These are phyloP conservation scores for Akabosia matsudoensis DNA, from an alignment of 1,140 invertebrate species.

Conservation along the genomic window DNA sequence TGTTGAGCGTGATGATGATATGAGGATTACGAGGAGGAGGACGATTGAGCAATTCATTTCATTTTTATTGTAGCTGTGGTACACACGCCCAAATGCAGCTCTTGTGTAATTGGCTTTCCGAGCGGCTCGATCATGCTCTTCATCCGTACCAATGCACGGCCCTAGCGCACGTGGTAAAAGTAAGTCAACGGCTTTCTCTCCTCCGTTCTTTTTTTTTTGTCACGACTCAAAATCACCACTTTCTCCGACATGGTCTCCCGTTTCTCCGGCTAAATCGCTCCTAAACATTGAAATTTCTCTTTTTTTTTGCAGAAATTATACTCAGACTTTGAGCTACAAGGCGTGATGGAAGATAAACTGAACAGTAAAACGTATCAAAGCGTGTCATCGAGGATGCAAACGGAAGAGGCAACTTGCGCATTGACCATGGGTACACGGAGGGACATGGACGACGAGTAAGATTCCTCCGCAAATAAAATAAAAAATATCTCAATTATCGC, in stretches of 20 bases:
- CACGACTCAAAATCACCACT: not conserved
- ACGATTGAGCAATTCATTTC: no score
- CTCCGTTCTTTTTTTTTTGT: not conserved
- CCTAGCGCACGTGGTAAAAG: conserved; percentile 92
- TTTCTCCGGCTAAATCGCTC: no score
- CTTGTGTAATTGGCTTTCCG: conserved; percentile 90
- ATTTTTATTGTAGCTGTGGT: conserved; percentile 77
- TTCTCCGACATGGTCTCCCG: not conserved
- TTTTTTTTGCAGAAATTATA: conserved; percentile 83
- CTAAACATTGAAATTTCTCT: not conserved
- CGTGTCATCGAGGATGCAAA: conserved; percentile 87
- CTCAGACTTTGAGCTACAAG: conserved; percentile 97
- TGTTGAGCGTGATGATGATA: no score
- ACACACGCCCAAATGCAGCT: conserved; percentile 89
- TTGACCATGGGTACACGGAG: conserved; percentile 73
- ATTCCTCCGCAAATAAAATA: not conserved
- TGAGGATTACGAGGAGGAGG: no score
- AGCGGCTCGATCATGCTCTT: conserved; percentile 87
- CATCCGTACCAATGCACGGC: conserved; percentile 97
- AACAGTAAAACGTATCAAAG: conserved; percentile 95
- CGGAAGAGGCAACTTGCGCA: conserved; percentile 92
- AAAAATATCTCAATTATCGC: no score
- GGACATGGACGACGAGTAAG: conserved; percentile 52
- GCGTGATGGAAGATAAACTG: conserved; percentile 96
- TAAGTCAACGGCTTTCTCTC: no score